phyloP scores from a whole-genome alignment of 2,797 vertebrate genomes.

The Sphenodon punctatus region DNA sequence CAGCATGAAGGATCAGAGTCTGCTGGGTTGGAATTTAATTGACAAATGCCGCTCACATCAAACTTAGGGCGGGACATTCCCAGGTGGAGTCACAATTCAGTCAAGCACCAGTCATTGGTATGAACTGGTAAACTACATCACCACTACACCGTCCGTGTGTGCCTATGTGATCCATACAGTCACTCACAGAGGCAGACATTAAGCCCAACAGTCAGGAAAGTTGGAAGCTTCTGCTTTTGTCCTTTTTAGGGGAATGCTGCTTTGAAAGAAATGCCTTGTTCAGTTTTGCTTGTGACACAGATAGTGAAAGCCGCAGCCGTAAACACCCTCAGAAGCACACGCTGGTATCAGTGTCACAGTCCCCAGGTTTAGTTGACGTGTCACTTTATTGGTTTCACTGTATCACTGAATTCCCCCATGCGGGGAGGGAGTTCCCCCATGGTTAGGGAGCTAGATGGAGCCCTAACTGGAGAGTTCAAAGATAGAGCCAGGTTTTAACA shows the following conservation, averaged over 20 bases:
- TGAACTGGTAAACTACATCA: too few species aligned
- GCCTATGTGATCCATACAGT: not conserved
- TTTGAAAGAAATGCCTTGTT: not conserved
- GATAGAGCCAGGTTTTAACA: rapidly evolving
- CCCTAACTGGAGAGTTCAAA: rapidly evolving
- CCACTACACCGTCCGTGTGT: not conserved
- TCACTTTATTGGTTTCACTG: not conserved
- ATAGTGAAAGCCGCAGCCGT: not conserved
- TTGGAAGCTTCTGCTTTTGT: not conserved
- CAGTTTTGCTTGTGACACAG: not conserved
- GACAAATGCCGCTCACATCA: too few species aligned
- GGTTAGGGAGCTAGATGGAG: not conserved
- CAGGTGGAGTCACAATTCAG: too few species aligned
- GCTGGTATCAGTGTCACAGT: not conserved
- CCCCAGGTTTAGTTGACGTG: not conserved
- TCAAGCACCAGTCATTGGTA: too few species aligned
- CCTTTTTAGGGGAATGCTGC: not conserved
- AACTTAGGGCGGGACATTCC: too few species aligned
- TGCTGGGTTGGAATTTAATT: too few species aligned
- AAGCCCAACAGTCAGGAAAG: not conserved
- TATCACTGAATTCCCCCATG: not conserved
- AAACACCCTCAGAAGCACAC: not conserved
- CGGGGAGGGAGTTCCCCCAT: not conserved
- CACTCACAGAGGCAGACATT: not conserved
- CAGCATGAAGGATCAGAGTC: too few species aligned